Conservation (phyloP, 2,113 vertebrate genomes). For the Sarotherodon lohbergeri region DNA sequence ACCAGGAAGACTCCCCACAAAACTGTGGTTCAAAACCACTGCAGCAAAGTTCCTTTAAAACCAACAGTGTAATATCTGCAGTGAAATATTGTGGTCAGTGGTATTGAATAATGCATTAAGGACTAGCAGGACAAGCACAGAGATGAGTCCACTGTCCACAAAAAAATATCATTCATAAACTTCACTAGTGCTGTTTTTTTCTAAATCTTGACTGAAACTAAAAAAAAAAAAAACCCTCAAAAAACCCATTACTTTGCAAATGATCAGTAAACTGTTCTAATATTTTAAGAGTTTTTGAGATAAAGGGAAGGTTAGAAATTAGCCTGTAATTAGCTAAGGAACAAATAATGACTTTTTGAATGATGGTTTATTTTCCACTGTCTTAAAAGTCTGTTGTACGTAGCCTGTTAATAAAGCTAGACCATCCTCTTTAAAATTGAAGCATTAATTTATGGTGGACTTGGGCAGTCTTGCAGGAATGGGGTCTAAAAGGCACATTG, state of each 20-base stretch:
- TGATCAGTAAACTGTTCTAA: background rate
- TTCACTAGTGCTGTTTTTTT: background rate
- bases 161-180: background rate
- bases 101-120: background rate
- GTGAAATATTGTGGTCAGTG: background rate
- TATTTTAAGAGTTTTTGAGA: background rate
- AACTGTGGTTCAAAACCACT: background rate
- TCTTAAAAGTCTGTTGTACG: background rate
- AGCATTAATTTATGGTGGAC: background rate
- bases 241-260: background rate
- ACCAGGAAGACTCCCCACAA: background rate
- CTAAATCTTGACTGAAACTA: background rate
- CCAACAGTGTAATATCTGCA: background rate
- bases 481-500: background rate
- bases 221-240: background rate
- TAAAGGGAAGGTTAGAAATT: background rate
- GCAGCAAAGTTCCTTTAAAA: background rate
- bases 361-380: background rate
- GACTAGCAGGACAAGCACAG: background rate
- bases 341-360: background rate
- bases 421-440: background rate
- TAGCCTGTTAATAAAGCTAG: background rate
- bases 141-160: background rate
- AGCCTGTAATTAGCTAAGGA: background rate
- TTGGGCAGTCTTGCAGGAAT: background rate